Conservation (phyloP, 2,113 vertebrate species). For the Climacteris rufus region DNA sequence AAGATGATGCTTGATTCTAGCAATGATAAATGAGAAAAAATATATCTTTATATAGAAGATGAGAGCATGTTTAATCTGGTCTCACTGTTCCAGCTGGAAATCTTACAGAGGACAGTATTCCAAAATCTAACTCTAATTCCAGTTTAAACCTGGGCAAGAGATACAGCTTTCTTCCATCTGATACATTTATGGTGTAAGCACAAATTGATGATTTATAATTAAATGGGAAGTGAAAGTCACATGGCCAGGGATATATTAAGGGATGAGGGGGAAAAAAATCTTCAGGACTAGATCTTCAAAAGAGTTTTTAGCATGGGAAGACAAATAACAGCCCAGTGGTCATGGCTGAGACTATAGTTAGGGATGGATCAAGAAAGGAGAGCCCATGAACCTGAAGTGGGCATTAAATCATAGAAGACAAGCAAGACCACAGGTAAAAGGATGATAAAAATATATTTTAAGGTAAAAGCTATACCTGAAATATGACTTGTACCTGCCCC, state of each 20-base stretch:
- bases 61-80: neutral
- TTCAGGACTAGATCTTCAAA: neutral
- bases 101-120: neutral
- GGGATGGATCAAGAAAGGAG: neutral
- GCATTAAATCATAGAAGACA: neutral
- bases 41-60: neutral
- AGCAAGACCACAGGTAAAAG: neutral
- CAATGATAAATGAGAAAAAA: neutral
- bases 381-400: neutral
- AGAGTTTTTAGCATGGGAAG: neutral
- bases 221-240: accelerated
- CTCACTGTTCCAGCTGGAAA: neutral
- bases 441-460: neutral
- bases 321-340: neutral
- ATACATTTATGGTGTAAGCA: neutral
- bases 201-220: neutral
- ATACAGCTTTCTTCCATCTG: neutral
- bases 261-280: neutral
- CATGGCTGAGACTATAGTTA: neutral
- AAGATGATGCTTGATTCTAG: neutral
- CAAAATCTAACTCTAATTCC: neutral
- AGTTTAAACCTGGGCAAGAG: neutral
- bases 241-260: neutral
- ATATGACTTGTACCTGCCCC: neutral
- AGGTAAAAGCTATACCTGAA: neutral